Evolutionary conservation across 2,113 vertebrate genomes (phyloP).

Genomic region (Syrrhaptes paradoxus): DNA sequence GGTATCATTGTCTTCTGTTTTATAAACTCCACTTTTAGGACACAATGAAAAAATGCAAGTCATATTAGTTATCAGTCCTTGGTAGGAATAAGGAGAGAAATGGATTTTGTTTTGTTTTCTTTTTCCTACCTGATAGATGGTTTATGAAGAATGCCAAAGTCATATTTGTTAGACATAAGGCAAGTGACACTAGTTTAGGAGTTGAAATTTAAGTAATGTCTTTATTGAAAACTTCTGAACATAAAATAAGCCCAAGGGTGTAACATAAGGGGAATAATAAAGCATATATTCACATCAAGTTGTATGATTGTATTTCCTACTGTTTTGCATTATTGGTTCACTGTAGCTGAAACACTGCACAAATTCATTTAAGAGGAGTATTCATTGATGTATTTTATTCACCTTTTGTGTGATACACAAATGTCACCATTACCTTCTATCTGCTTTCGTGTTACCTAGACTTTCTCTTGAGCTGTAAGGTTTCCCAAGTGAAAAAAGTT

Average conservation of each 20-base stretch:
- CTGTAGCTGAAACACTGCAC: background rate
- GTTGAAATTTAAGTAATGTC: conserved; percentile 11
- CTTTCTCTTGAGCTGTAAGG: background rate
- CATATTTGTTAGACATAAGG: conserved; percentile 20
- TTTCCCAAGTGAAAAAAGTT: background rate
- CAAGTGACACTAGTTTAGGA: background rate
- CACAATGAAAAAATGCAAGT: background rate
- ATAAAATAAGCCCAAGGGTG: background rate
- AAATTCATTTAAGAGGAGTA: background rate
- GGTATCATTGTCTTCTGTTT: background rate
- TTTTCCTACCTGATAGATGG: background rate
- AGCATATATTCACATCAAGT: background rate
- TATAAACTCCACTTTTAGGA: background rate
- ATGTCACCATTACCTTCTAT: background rate
- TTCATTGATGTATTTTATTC: background rate
- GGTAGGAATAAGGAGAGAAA: background rate
- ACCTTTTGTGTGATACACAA: background rate
- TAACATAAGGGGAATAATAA: background rate
- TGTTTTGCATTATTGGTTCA: background rate
- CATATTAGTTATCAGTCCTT: background rate
- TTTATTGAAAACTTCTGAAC: conserved; percentile 6
- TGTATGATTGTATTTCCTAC: background rate
- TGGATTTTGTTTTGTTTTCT: background rate
- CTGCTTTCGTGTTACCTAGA: background rate
- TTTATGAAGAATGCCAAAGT: background rate